These are phyloP conservation scores for Trypoxylus dichotomus DNA, from an alignment of 1,140 invertebrate species.

Conservation along the genomic window DNA sequence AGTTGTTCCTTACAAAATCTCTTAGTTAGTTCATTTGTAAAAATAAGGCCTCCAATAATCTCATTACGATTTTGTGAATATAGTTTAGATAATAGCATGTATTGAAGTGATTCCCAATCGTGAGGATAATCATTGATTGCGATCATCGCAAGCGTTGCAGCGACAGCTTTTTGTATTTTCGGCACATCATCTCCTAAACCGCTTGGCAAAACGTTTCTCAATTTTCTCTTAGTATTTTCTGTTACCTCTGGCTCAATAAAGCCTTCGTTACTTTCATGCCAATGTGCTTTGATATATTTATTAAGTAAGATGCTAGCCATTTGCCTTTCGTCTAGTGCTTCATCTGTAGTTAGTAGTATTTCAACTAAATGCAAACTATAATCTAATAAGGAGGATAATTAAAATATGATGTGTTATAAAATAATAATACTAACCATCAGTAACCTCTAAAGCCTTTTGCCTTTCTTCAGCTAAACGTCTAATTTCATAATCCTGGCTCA, in stretches of 20 bases:
- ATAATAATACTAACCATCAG: slow-evolving; percentile 27
- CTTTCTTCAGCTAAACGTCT: slow-evolving; percentile 29
- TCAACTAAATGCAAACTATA: slow-evolving; percentile 29
- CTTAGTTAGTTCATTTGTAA: slow-evolving; percentile 30
- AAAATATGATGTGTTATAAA: neutral
- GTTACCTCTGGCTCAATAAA: slow-evolving; percentile 23
- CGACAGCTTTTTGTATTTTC: slow-evolving; percentile 25
- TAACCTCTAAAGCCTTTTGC: slow-evolving; percentile 33
- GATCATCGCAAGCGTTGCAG: slow-evolving; percentile 17
- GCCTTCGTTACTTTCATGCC: neutral
- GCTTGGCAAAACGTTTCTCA: slow-evolving; percentile 25
- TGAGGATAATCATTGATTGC: slow-evolving; percentile 28
- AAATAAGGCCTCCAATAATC: slow-evolving; percentile 25
- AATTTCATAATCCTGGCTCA: slow-evolving; percentile 27
- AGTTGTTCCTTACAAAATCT: slow-evolving; percentile 1
- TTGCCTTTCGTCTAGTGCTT: slow-evolving; percentile 33
- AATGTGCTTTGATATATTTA: slow-evolving; percentile 29
- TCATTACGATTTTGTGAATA: slow-evolving; percentile 15
- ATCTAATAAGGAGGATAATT: slow-evolving; percentile 12
- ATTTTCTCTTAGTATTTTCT: slow-evolving; percentile 28
- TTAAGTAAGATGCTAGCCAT: slow-evolving; percentile 31
- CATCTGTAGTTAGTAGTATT: slow-evolving; percentile 31
- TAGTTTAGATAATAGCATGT: slow-evolving; percentile 22
- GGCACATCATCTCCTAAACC: slow-evolving; percentile 16
- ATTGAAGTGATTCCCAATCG: slow-evolving; percentile 6